Evolutionary conservation across 2,113 vertebrate species (phyloP), one percentile per base, ranked within the genome.

Genomic region (Lepisosteus oculatus): DNA sequence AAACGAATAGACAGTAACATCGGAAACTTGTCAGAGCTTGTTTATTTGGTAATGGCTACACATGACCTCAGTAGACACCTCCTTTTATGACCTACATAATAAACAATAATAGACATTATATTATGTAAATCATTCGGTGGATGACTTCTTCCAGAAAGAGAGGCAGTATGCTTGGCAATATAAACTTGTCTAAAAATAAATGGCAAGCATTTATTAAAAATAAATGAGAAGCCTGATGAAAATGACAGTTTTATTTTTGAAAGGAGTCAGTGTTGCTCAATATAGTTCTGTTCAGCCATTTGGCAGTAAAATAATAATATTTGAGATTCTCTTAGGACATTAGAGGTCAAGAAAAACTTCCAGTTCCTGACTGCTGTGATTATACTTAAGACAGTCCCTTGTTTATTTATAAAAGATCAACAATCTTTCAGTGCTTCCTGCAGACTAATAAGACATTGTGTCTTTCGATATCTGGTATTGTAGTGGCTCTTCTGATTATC

Each of bases 281-380:
- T 76, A 70, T 41, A 68, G 61, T n/a, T 69, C 68, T 73, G 71
- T 76, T 67, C 66, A 62, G 62, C n/a, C 75, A 72, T 61, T 73
- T 70, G 75, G 76, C 72, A 77, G 68, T 29, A 9, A 54, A 72
- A 29, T 70, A 64, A n/a, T 69, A 70, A 83, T 80, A 76, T 74
- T 70, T 82, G 72, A 68, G 75, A 75, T 80, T 84, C 79, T 77
- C 74, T 76, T 68, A 80, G 76, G 80, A 81, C 63, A 70, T 63
- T 43, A 4, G 43, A 75, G 73, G 65, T 67, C 15, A 43, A 63
- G 61, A 65, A 73, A 45, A 62, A 43, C 13, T 14, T 8, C 14
- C 29, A 9, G 67, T 62, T 3, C 61, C 47, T 51, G 47, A 51
- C 9, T 51, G 9, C 47, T 51, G 29, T 29, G 29, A 29, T 51